A percentile compares a stretch with the other conserved stretches of the same genome.
Conservation (phyloP, 2,888 invertebrate genomes). For the Drosophila quinaria region DNA sequence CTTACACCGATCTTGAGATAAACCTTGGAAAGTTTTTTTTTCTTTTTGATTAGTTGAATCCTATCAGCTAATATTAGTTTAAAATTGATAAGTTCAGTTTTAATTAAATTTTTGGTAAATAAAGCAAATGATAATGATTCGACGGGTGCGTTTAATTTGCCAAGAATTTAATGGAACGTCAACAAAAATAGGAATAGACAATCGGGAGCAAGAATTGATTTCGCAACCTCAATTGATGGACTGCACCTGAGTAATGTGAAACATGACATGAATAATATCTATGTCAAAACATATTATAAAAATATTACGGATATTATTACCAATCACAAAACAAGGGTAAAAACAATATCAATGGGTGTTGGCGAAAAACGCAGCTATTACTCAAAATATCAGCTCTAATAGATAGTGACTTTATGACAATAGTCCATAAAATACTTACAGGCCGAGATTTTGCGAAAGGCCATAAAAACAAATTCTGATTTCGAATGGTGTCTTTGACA, state of each 20-base stretch:
- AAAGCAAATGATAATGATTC: constrained; percentile 9
- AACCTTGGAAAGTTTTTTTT: constrained; percentile 2
- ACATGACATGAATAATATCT: constrained; percentile 3
- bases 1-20: constrained; percentile 4
- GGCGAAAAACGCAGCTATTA: constrained; percentile 8
- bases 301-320: constrained; percentile 18
- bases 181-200: neutral
- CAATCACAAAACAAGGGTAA: constrained; percentile 10
- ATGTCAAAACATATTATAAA: neutral
- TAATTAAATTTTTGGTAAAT: constrained; percentile 36
- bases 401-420: constrained; percentile 31
- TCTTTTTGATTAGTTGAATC: constrained; percentile 1
- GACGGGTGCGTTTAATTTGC: constrained; percentile 10
- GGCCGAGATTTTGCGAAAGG: constrained; percentile 18
- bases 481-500: constrained; percentile 40
- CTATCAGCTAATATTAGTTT: neutral
- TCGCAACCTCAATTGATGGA: neutral
- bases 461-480: constrained; percentile 15
- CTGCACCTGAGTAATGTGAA: neutral
- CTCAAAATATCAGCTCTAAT: constrained; percentile 12
- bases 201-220: neutral
- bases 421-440: constrained; percentile 24
- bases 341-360: constrained; percentile 24
- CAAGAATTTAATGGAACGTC: neutral
- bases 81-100: constrained; percentile 36